A percentile compares a stretch with the other conserved stretches of the same genome.
phyloP scores from a whole-genome alignment of 2,113 vertebrate species.

The Chloroceryle aenea region DNA sequence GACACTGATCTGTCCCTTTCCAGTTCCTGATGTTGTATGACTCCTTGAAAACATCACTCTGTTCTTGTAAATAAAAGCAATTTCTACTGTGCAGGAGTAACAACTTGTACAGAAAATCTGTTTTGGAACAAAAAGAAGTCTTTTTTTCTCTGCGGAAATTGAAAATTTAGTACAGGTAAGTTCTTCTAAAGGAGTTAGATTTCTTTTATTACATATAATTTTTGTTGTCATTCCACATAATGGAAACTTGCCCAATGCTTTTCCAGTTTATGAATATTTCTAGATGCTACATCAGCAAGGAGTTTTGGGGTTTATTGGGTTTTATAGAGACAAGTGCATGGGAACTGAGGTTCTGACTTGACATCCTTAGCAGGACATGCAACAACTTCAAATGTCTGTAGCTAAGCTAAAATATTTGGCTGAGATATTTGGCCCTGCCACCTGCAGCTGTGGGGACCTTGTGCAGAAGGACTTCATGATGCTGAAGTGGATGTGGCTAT shows the following conservation, averaged over 20 bases:
- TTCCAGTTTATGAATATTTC: neutral
- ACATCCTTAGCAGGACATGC: neutral
- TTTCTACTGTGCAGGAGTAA: neutral
- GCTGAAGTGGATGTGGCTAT: neutral
- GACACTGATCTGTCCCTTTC: neutral
- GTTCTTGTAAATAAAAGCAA: neutral
- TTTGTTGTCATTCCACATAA: neutral
- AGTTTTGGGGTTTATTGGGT: neutral
- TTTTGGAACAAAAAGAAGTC: neutral
- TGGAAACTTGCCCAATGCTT: neutral
- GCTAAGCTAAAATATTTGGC: neutral
- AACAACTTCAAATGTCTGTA: neutral
- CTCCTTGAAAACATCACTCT: neutral
- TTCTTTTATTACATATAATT: neutral
- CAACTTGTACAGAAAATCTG: neutral
- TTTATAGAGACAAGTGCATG: neutral
- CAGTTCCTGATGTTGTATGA: neutral
- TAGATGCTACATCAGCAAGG: neutral
- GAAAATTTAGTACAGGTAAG: neutral
- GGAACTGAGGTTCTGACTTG: neutral
- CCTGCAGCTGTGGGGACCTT: neutral
- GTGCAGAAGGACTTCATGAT: neutral
- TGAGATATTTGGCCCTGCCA: neutral
- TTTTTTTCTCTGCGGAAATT: neutral
- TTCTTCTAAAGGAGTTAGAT: neutral